A percentile compares a stretch with the other conserved stretches of the same genome.
Conservation (phyloP, 2,888 invertebrate species). For the Unio delphinus region DNA sequence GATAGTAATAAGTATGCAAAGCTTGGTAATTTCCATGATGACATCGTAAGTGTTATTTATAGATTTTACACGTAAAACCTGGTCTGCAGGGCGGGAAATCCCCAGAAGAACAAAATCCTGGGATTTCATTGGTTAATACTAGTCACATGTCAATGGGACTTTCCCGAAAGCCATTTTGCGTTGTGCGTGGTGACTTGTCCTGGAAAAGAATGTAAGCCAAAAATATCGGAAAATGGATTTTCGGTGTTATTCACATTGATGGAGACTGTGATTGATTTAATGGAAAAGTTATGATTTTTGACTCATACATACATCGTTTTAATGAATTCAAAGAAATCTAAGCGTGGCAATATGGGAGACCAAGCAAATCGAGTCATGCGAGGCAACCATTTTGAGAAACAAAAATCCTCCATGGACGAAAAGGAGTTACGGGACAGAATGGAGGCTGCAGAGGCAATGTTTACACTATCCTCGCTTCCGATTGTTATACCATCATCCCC, state of each 20-base stretch:
- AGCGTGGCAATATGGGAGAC: too few species aligned
- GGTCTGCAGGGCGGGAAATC: slow-evolving; percentile 38
- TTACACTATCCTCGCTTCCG: slow-evolving; percentile 22
- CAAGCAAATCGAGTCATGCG: too few species aligned
- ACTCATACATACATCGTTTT: too few species aligned
- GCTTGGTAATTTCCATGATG: too few species aligned
- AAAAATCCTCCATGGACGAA: slow-evolving; percentile 21
- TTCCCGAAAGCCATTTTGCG: slow-evolving; percentile 52
- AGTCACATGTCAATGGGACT: slow-evolving; percentile 49
- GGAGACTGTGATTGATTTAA: slow-evolving; percentile 2
- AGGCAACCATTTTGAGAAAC: too few species aligned
- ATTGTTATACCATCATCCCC: slow-evolving; percentile 11
- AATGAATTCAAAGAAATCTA: too few species aligned
- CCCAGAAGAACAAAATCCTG: slow-evolving; percentile 21
- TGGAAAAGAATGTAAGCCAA: too few species aligned
- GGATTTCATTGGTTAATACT: slow-evolving; percentile 33
- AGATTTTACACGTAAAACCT: slow-evolving; percentile 11
- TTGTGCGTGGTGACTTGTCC: slow-evolving; percentile 16
- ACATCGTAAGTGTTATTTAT: slow-evolving; percentile 13
- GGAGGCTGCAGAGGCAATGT: slow-evolving; percentile 45
- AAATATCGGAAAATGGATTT: not conserved
- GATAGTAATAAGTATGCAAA: too few species aligned
- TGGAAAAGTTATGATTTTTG: not conserved
- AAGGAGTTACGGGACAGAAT: slow-evolving; percentile 46
- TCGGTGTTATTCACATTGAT: not conserved